Evolutionary conservation across 1,140 invertebrate species (phyloP).

Genomic region (Drosophila chauvacae): DNA sequence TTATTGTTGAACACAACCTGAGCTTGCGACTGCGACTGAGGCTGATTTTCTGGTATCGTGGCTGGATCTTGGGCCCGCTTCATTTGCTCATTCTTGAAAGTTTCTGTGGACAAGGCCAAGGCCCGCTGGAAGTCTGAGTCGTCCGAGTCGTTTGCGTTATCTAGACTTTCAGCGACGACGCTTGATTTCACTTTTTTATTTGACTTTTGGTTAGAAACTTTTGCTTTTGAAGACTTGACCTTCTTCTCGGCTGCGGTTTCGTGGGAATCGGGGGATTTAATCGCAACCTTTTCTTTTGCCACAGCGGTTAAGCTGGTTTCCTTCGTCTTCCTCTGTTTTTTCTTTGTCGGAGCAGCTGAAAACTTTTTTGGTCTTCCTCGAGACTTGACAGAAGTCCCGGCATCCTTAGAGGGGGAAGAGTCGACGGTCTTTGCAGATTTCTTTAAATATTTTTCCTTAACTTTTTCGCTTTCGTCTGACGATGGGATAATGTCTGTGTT

Average conservation of each 20-base stretch:
- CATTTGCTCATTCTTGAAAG: slow-evolving; percentile 23
- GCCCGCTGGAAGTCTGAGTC: slow-evolving; percentile 26
- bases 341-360: neutral
- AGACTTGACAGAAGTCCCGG: neutral
- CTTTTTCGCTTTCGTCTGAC: neutral
- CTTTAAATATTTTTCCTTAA: neutral
- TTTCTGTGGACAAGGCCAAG: slow-evolving; percentile 37
- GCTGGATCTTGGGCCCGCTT: neutral
- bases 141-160: slow-evolving; percentile 12
- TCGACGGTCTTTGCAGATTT: neutral
- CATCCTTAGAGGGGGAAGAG: neutral
- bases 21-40: neutral
- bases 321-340: neutral
- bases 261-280: neutral
- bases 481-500: neutral
- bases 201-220: neutral
- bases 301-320: neutral
- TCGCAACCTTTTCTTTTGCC: neutral
- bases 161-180: neutral
- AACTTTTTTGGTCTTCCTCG: neutral
- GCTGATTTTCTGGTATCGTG: slow-evolving; percentile 9
- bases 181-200: neutral
- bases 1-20: slow-evolving; percentile 41
- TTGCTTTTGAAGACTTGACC: neutral
- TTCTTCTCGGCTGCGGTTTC: neutral